A percentile compares a stretch with the other conserved stretches of the same genome.
Conservation (phyloP, 2,888 invertebrate genomes). For the Rhagonycha lutea region DNA sequence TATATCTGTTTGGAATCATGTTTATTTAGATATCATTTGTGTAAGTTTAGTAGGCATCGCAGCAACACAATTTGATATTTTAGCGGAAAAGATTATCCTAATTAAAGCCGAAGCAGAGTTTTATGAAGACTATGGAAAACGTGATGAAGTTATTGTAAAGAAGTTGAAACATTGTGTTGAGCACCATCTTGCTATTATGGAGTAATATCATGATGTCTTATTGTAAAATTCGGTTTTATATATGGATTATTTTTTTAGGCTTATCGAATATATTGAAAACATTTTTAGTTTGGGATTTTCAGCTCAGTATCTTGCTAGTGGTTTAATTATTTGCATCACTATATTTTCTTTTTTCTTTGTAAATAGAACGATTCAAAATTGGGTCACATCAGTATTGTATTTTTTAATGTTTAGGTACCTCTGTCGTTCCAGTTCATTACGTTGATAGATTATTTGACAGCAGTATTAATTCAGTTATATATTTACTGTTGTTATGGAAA, state of each 20-base stretch:
- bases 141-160: not conserved
- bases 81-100: too few species aligned
- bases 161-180: constrained; percentile 13
- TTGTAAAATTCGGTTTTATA: too few species aligned
- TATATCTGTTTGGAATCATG: too few species aligned
- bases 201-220: not conserved
- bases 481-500: constrained; percentile 33
- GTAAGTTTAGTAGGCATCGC: too few species aligned
- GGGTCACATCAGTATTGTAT: too few species aligned
- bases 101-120: not conserved
- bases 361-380: not conserved
- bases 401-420: not conserved
- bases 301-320: constrained; percentile 22
- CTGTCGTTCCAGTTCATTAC: constrained; percentile 8
- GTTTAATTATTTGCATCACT: constrained; percentile 23
- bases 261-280: constrained; percentile 11
- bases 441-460: constrained; percentile 12
- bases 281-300: constrained; percentile 18
- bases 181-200: constrained; percentile 19
- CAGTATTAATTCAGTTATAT: constrained; percentile 18
- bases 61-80: too few species aligned
- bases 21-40: too few species aligned
- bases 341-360: constrained; percentile 21
- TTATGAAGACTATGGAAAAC: too few species aligned
- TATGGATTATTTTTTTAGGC: constrained; percentile 4